Conservation (phyloP, 2,888 invertebrate genomes). For the Drosophila ustulata region DNA sequence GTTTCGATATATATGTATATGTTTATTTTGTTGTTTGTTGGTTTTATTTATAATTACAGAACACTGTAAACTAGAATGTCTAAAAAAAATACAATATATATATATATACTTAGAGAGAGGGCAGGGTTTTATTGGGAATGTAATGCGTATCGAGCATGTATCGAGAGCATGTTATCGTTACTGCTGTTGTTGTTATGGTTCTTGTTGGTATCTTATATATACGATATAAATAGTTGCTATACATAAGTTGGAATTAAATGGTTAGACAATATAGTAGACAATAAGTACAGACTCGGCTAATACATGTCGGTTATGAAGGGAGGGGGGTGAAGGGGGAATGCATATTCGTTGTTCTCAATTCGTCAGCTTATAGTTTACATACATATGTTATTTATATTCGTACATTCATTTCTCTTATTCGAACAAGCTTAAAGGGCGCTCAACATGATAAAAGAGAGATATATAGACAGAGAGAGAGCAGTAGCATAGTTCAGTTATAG, state of each 20-base stretch:
- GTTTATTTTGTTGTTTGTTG: conserved; percentile 39
- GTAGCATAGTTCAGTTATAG: conserved; percentile 3
- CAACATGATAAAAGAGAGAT: conserved; percentile 20
- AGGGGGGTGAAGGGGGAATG: conserved; percentile 1
- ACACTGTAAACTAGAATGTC: conserved; percentile 42
- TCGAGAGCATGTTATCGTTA: conserved; percentile 10
- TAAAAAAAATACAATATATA: conserved; percentile 30
- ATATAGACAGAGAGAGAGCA: neutral
- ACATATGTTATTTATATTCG: conserved; percentile 32
- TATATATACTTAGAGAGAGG: conserved; percentile 15
- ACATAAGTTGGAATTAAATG: conserved; percentile 29
- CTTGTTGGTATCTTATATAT: conserved; percentile 6
- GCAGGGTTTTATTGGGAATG: conserved; percentile 35
- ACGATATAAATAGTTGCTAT: conserved; percentile 51
- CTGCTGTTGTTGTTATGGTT: conserved; percentile 5
- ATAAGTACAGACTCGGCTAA: conserved; percentile 46
- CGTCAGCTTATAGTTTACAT: conserved; percentile 28
- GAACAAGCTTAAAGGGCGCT: conserved; percentile 40
- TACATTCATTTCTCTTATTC: conserved; percentile 38
- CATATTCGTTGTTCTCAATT: conserved; percentile 53
- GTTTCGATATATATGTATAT: conserved; percentile 5
- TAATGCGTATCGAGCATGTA: conserved; percentile 24
- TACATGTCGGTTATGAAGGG: neutral
- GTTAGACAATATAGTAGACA: conserved; percentile 10
- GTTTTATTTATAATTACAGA: conserved; percentile 45